phyloP scores from a whole-genome alignment of 2,888 invertebrate species.

The Mesoligia furuncula region DNA sequence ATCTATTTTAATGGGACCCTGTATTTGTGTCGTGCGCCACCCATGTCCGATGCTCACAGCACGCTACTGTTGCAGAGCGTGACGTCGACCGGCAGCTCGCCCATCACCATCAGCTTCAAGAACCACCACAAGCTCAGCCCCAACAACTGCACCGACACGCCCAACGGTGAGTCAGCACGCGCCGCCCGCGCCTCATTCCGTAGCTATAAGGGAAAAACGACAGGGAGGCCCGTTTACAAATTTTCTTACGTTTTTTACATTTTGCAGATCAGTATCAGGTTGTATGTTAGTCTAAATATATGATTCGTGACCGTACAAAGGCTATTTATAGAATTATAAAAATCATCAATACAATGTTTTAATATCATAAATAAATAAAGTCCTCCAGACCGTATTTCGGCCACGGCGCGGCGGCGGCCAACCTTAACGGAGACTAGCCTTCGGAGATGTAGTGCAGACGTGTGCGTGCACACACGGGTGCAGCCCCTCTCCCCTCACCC shows the following conservation, averaged over 20 bases:
- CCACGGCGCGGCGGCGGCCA: no score
- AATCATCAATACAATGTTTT: not conserved
- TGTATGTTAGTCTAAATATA: not conserved
- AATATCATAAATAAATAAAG: no score
- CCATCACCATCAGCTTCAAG: conserved; percentile 85
- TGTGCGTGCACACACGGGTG: no score
- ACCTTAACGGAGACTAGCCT: no score
- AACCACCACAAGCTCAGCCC: conserved; percentile 71
- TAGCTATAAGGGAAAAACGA: not conserved
- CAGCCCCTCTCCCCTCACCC: no score
- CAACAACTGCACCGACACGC: conserved; percentile 68
- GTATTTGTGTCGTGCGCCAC: no score
- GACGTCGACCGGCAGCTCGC: conserved; percentile 75
- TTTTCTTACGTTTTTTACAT: not conserved
- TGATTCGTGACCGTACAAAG: not conserved
- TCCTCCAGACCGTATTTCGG: no score
- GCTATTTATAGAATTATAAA: not conserved
- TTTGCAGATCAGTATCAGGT: not conserved
- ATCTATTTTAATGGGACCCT: no score
- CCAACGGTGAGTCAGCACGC: conserved; percentile 59
- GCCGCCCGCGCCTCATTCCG: not conserved
- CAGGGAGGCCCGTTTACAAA: not conserved
- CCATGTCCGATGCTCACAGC: not conserved
- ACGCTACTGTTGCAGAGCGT: conserved; percentile 57
- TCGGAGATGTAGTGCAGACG: no score